These are phyloP conservation scores for Cryptoprocta ferox DNA, from an alignment of 2,797 vertebrate genomes.

Conservation along the genomic window DNA sequence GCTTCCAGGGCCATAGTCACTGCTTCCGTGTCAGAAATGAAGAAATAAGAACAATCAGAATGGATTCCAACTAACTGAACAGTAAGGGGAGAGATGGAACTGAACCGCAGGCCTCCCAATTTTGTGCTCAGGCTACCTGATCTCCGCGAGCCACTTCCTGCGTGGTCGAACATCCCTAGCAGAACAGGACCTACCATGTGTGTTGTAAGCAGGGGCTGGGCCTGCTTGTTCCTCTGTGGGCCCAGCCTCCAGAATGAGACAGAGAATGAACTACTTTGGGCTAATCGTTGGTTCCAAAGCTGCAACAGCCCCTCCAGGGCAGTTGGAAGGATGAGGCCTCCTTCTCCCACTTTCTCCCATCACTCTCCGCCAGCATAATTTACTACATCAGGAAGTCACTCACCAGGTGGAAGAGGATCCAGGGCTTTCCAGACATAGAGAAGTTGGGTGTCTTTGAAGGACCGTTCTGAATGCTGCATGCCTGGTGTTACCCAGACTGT, in stretches of 20 bases:
- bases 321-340: not conserved
- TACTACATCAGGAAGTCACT: not conserved
- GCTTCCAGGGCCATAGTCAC: not conserved
- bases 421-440: conserved; percentile 59
- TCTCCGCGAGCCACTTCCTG: not conserved
- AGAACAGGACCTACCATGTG: not conserved
- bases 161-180: not conserved
- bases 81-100: not conserved
- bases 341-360: too few species aligned
- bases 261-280: not conserved
- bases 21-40: not conserved
- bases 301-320: not conserved
- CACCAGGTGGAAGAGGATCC: not conserved
- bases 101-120: not conserved
- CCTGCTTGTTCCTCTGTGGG: not conserved
- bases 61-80: not conserved
- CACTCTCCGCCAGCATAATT: too few species aligned
- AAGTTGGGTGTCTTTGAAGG: conserved; percentile 44
- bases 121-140: not conserved
- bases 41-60: not conserved
- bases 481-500: not conserved
- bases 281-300: not conserved
- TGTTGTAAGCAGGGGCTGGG: not conserved
- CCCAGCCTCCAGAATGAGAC: not conserved
- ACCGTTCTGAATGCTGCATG: not conserved